These are phyloP conservation scores for Cosmia pyralina DNA, from an alignment of 2,888 invertebrate species.

Conservation along the genomic window DNA sequence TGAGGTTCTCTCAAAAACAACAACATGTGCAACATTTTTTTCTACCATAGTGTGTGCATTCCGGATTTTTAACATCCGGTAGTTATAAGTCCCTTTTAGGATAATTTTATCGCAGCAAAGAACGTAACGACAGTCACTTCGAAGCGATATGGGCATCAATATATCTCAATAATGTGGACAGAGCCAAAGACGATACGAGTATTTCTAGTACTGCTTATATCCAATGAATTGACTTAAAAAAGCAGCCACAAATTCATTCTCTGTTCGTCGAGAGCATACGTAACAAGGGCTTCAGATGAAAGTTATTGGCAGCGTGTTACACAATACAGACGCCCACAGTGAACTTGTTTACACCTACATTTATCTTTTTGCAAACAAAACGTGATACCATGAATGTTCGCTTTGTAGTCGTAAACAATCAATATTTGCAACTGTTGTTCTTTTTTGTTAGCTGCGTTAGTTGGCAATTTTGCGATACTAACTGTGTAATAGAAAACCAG, in stretches of 20 bases:
- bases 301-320: conserved; percentile 31
- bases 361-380: conserved; percentile 41
- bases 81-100: conserved; percentile 11
- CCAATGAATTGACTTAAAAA: conserved; percentile 21
- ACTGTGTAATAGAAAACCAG: conserved; percentile 10
- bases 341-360: conserved; percentile 35
- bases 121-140: neutral
- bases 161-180: conserved; percentile 20
- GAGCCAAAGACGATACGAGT: neutral
- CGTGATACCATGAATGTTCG: conserved; percentile 23
- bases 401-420: conserved; percentile 29
- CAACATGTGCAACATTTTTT: conserved; percentile 8
- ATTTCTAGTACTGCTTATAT: conserved; percentile 24
- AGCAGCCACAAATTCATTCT: conserved; percentile 14
- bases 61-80: conserved; percentile 19
- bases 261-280: conserved; percentile 7
- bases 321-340: conserved; percentile 39
- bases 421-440: conserved; percentile 21
- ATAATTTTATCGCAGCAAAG: conserved; percentile 24
- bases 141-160: conserved; percentile 11
- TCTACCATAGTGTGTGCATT: neutral
- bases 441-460: conserved; percentile 9
- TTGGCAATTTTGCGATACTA: neutral
- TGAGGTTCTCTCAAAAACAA: too few relatives aligned
- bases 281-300: conserved; percentile 44